Evolutionary conservation across 2,797 vertebrate genomes (phyloP), one percentile per base, ranked within the genome.

Genomic region (Coregonus ussuriensis): DNA sequence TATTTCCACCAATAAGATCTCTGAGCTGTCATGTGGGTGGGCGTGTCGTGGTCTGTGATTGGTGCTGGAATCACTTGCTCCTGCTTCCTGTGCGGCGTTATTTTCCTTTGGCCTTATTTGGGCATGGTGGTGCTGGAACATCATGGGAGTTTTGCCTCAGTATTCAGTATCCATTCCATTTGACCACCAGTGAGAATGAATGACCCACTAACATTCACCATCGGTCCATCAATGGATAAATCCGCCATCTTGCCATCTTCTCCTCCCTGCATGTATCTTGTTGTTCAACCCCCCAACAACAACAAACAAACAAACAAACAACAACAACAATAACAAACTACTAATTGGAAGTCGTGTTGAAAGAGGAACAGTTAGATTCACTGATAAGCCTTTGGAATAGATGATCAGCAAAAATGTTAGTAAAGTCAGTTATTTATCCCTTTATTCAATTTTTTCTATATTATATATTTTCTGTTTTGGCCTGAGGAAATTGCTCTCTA

Each of bases 21-120:
- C 84, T 87, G 88, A 91, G 82, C 89, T 90, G 88, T 88, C 83
- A 77, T 62, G 81, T 79, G 70, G 68, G 74, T 82, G 83, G 80
- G 72, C 67, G 63, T 83, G 74, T 83, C 77, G 84, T 89, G 86
- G 84, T 76, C 85, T 90, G 84, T 87, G 86, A 83, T 87, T 87
- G 84, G 88, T 88, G 89, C 88, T 93, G 92, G 88, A 87, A 92
- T 93, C 92, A 93, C 85, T 89, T 62, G 85, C 91, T 93, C 91
- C 91, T 84, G 65, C 81, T 82, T 89, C 85, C 80, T 86, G 79
- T 81, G 81, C 85, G 77, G 74, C 81, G 86, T 84, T 72, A 71
- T 81, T 84, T 79, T 79, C 81, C 77, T 75, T 63, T 76, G 75
- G 84, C 72, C 77, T 65, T 69, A 25, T 79, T 83, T 80, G 80